These are phyloP conservation scores for Alosa sapidissima DNA, from an alignment of 2,797 vertebrate genomes.

Conservation along the genomic window DNA sequence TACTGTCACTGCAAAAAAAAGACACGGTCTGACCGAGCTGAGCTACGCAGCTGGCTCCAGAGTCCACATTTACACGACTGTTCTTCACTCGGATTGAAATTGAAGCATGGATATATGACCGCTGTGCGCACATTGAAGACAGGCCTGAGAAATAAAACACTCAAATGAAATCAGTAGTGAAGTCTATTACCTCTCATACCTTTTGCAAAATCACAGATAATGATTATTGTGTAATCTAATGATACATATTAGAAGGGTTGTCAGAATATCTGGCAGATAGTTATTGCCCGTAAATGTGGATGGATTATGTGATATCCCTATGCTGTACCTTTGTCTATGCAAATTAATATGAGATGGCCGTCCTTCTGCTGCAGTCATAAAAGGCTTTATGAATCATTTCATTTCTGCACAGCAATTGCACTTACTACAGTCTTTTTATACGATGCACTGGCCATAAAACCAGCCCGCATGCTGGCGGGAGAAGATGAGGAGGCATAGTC, in stretches of 20 bases:
- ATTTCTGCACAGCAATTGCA: neutral
- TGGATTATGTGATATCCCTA: neutral
- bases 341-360: neutral
- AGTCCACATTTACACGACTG: neutral
- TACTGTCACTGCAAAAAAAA: neutral
- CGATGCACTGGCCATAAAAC: neutral
- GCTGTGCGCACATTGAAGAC: neutral
- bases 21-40: neutral
- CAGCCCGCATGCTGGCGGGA: neutral
- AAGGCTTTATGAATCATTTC: constrained; percentile 12
- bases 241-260: neutral
- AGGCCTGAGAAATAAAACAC: neutral
- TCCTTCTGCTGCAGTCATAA: neutral
- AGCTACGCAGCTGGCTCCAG: neutral
- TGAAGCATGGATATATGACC: neutral
- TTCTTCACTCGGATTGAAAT: neutral
- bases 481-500: neutral
- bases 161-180: neutral
- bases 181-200: neutral
- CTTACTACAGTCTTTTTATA: neutral
- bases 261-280: neutral
- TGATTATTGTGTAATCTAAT: constrained; percentile 1
- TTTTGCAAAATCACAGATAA: constrained; percentile 4
- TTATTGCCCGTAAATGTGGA: constrained; percentile 1
- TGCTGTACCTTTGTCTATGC: neutral